Evolutionary conservation across 1,140 invertebrate species (phyloP), one percentile per base, ranked within the genome.

Genomic region (Adoxophyes honmai): DNA sequence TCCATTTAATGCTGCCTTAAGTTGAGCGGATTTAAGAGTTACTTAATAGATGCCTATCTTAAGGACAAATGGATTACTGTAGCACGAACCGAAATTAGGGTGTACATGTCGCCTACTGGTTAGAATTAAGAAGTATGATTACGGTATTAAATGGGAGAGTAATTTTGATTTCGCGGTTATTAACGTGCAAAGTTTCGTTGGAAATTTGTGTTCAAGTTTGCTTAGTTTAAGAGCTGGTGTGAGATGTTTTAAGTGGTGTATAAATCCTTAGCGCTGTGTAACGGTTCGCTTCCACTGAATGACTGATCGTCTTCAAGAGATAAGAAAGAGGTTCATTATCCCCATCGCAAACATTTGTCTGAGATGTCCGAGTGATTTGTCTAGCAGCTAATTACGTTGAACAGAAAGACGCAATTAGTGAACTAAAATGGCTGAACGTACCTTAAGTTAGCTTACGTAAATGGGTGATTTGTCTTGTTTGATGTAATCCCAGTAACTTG

Each of bases 1-100:
- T 70, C 55, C 39, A 36, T 67, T 60, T 72, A 71, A 72, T 64
- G 13, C 59, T 51, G 36, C 44, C 62, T 62, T 57, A 62, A 62
- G 52, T 62, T 66, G 59, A 57, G 44, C 13, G 55, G 59, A 58
- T 66, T 65, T 44, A 14, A 37, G 57, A 62, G 57, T 66, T 62
- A 51, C 38, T 61, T 61, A 61, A 57, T 58, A 57, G 59, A 66
- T 65, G 53, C 59, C 34, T 61, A 65, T 61, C 59, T 44, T n/a
- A 48, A 38, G 48, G 39, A 52, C 52, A 56, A 38, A 33, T 33
- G 62, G 63, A 66, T 66, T 66, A 66, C 44, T 53, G 52, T 51
- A 28, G 21, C 34, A 38, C 34, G 58, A 59, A 54, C 51, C 53
- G 48, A 48, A 48, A 48, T 48, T 48, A 48, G 42, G 42, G 16